Conservation (phyloP, 2,888 invertebrate species). For the Microctonus aethiopoides region DNA sequence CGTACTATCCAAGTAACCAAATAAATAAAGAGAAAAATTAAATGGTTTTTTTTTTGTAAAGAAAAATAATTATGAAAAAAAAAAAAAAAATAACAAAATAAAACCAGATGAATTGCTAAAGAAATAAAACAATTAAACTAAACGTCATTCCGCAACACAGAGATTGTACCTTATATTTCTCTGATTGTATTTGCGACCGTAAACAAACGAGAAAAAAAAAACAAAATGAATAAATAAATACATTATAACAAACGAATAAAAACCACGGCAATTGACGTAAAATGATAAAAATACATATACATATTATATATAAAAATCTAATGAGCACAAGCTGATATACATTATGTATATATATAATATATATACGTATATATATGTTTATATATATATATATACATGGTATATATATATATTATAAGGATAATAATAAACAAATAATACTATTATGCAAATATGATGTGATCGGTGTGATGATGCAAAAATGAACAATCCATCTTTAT, state of each 20-base stretch:
- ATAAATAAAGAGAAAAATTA: constrained; percentile 38
- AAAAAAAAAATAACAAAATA: constrained; percentile 34
- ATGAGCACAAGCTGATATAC: constrained; percentile 52
- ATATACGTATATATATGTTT: constrained; percentile 41
- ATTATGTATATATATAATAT: constrained; percentile 58
- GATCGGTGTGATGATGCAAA: constrained; percentile 19
- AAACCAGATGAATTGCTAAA: constrained; percentile 18
- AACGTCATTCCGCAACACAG: constrained; percentile 34
- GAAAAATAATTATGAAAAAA: constrained; percentile 26
- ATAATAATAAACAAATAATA: too few relatives aligned
- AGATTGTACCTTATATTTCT: constrained; percentile 55
- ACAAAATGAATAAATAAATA: too few relatives aligned
- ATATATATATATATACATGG: constrained; percentile 35
- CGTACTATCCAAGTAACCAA: constrained; percentile 52
- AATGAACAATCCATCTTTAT: neutral
- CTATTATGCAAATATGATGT: constrained; percentile 38
- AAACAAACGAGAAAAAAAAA: neutral
- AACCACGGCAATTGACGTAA: neutral
- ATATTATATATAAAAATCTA: constrained; percentile 42
- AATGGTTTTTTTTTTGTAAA: constrained; percentile 34
- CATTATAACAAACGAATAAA: too few relatives aligned
- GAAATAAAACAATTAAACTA: constrained; percentile 26
- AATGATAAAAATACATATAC: constrained; percentile 53
- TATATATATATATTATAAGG: constrained; percentile 35
- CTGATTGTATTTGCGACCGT: constrained; percentile 41